Base-by-base conservation (phyloP, 2,888 invertebrate species). In the Amblyjoppa fuscipennis region DNA sequence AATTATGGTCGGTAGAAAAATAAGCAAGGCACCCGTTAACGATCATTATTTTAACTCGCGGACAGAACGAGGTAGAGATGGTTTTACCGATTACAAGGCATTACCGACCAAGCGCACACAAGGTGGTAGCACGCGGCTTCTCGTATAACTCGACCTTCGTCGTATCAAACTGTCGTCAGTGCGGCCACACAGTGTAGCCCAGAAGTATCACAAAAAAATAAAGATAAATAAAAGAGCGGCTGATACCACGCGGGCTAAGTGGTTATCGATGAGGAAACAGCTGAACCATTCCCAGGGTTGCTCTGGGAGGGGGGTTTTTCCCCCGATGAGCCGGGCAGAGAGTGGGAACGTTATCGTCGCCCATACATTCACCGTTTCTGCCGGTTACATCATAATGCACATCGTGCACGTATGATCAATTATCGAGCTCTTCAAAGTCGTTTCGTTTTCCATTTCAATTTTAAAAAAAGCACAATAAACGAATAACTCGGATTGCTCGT, bases 241-340 rank as follows among this genome's bases (percentile, higher is more conserved):
- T 53, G 73, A 74, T 31, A 49, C 11, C 20, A 4, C n/a, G 31
- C 20, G 13, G 16, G 66, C 68, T 11, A 20, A 20, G 56, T 66
- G 38, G 41, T 74, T 80, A 74, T 68, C 73, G 73, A 74, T 38
- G 64, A 41, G 41, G 51, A 49, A 68, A 80, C 80, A 73, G 80
- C 73, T 80, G 73, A 68, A 68, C 28, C 53, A 31, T 73, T 73
- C 73, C 73, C 68, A 56, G 38, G 73, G 20, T 51, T 38, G 41
- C 41, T 6, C 28, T 20, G 20, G 20, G 20, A 20, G 20, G 20
- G 20, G 20, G 49, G 34, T 68, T 74, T 74, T 80, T n/a, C n/a
- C 28, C 73, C 73, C 34, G 68, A 68, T 56, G 80, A 66, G 53
- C 31, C 13, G 5, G 4, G 45, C 66, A 13, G 13, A 13, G 45